Percentiles rank a stretch among this genome's conserved stretches.
These are phyloP conservation scores for Diarsia brunnea DNA, from an alignment of 2,888 invertebrate genomes.

Conservation along the genomic window DNA sequence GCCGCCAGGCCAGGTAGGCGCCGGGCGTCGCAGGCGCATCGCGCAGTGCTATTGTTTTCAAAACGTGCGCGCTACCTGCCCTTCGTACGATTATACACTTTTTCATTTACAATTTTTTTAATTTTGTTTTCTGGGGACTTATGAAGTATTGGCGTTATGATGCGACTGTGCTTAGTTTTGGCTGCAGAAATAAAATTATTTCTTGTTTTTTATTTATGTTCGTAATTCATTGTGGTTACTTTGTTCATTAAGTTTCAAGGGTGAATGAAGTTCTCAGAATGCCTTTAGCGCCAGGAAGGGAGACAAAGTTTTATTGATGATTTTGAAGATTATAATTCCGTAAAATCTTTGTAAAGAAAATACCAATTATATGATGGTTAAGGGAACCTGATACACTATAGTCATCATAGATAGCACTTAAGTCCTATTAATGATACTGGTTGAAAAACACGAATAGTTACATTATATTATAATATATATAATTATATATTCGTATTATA, in stretches of 20 bases:
- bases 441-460: too few species aligned
- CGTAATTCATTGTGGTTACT: constrained; percentile 5
- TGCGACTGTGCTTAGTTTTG: constrained; percentile 51
- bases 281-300: neutral
- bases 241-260: constrained; percentile 30
- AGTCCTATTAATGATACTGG: too few species aligned
- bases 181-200: constrained; percentile 12
- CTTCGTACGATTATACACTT: constrained; percentile 66
- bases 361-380: too few species aligned
- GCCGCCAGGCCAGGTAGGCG: constrained; percentile 64
- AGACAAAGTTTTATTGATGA: neutral
- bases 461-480: too few species aligned
- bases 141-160: constrained; percentile 63
- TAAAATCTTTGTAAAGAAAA: too few species aligned
- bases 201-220: constrained; percentile 17
- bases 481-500: too few species aligned
- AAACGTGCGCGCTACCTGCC: constrained; percentile 74
- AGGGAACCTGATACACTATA: too few species aligned
- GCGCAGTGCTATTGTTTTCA: constrained; percentile 72
- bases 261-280: constrained; percentile 16
- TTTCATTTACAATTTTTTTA: constrained; percentile 53
- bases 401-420: too few species aligned
- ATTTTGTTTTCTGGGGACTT: constrained; percentile 30
- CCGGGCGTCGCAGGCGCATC: constrained; percentile 69
- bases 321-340: too few species aligned